These are phyloP conservation scores for Protodeltote pygarga DNA, from an alignment of 2,888 invertebrate species.

Conservation along the genomic window DNA sequence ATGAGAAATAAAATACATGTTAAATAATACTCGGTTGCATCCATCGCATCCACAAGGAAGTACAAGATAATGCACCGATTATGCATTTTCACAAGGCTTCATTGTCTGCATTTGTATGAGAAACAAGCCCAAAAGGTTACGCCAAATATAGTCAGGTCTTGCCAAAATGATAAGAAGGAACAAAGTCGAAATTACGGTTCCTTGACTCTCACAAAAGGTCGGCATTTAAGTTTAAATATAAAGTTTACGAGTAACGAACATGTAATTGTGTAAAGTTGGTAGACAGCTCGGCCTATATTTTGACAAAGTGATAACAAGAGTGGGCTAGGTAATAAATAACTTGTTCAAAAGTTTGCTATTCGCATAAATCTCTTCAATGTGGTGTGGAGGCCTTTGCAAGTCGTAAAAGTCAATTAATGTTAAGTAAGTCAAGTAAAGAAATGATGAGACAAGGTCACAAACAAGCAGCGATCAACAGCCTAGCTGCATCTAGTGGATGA, in stretches of 20 bases:
- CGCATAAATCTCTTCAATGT: too few relatives aligned
- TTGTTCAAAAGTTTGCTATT: too few relatives aligned
- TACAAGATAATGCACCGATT: conserved; percentile 24
- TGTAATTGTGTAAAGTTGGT: conserved; percentile 4
- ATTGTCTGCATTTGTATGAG: conserved; percentile 58
- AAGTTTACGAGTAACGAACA: conserved; percentile 1
- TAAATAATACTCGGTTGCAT: conserved; percentile 23
- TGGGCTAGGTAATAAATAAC: too few relatives aligned
- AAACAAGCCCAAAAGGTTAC: conserved; percentile 68
- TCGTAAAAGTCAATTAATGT: too few relatives aligned
- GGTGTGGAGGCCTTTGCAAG: too few relatives aligned
- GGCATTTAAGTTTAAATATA: conserved; percentile 6
- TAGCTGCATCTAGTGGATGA: too few relatives aligned
- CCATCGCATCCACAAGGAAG: conserved; percentile 26
- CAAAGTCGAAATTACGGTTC: conserved; percentile 40
- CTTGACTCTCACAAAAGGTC: conserved; percentile 62
- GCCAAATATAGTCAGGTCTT: conserved; percentile 66
- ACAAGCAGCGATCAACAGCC: too few relatives aligned
- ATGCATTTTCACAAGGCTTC: conserved; percentile 24
- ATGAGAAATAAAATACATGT: conserved; percentile 14
- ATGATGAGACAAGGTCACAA: too few relatives aligned
- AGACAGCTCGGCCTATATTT: neutral
- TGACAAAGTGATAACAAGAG: too few relatives aligned
- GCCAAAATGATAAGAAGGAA: conserved; percentile 60
- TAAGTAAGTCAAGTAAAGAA: too few relatives aligned